A percentile compares a stretch with the other conserved stretches of the same genome.
phyloP scores from a whole-genome alignment of 2,797 vertebrate genomes.

The Mormyrops boulengeri region DNA sequence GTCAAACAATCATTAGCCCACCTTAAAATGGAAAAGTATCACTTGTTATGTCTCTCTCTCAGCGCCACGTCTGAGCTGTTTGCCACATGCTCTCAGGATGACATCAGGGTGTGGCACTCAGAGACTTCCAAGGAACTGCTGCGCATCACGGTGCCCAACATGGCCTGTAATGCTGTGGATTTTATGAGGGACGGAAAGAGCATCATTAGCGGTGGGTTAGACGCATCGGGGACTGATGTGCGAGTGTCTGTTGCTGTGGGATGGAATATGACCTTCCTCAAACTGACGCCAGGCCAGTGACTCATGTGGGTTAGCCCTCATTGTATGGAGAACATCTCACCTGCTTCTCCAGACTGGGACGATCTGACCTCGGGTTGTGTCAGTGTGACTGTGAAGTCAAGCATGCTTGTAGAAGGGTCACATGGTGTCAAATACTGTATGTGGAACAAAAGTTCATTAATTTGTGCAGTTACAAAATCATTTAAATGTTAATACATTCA shows the following conservation, averaged over 20 bases:
- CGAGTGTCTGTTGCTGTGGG: not conserved
- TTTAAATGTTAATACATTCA: not conserved
- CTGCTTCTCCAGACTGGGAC: not conserved
- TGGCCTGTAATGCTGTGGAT: slow-evolving; percentile 74
- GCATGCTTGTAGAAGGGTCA: not conserved
- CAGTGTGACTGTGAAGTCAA: not conserved
- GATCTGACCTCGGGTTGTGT: not conserved
- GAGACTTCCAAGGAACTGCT: slow-evolving; percentile 70
- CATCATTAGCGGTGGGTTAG: slow-evolving; percentile 76
- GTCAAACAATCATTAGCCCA: not conserved
- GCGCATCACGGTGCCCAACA: slow-evolving; percentile 70
- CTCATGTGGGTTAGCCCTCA: not conserved
- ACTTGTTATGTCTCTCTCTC: slow-evolving; percentile 16
- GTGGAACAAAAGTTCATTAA: not conserved
- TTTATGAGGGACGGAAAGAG: slow-evolving; percentile 73
- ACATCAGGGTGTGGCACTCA: slow-evolving; percentile 80
- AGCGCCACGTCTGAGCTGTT: slow-evolving; percentile 78
- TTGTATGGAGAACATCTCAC: not conserved
- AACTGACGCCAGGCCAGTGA: not conserved
- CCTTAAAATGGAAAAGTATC: not conserved
- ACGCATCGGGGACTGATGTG: not conserved
- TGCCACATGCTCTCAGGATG: slow-evolving; percentile 74
- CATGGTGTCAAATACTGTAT: not conserved
- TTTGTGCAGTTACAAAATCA: not conserved
- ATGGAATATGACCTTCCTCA: not conserved